Evolutionary conservation across 2,797 vertebrate genomes (phyloP), one percentile per base, ranked within the genome.

Genomic region (Echiichthys vipera): DNA sequence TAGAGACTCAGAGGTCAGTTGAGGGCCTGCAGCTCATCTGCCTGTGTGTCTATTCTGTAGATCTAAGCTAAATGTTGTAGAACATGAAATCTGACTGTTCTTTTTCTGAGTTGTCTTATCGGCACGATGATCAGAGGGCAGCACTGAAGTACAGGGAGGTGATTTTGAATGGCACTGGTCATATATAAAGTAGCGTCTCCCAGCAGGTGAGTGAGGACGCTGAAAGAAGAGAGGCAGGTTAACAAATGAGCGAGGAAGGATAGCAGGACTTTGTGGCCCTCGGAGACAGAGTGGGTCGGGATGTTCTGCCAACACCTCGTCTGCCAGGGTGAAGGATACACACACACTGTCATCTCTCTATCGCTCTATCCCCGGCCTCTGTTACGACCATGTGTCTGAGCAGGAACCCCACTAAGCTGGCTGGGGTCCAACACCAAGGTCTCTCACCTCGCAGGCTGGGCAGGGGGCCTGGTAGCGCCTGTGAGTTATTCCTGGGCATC

Each of bases 311-410:
- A 92, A 85, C 87, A 81, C 68, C 79, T 92, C 75, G 55, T 91
- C 88, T 91, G 91, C 76, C 83, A 83, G 90, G 89, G 90, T 94
- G 92, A 94, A 94, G 91, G 93, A 91, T 89, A 90, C 84, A 83
- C 67, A 87, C 78, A 85, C 78, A 77, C 80, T 88, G 81, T 91
- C 86, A 89, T 92, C 80, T 81, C 74, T 79, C 77, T 69, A 55
- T 46, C 77, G 74, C 81, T 83, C 58, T 70, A 73, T 86, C 82
- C 78, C 84, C 40, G 63, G 83, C 82, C 86, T 88, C 77, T 49
- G 64, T 78, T 82, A 61, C 56, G 63, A 81, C 75, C 18, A 39
- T 67, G 83, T 84, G 89, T 89, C 87, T 87, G 83, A 89, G 82
- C 79, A 84, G 89, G 87, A 91, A 89, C 88, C 92, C 92, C 86